Percentiles rank a stretch among this genome's conserved stretches.
Evolutionary conservation across 2,888 invertebrate species (phyloP).

Genomic region (Lepidochitona cinerea): DNA sequence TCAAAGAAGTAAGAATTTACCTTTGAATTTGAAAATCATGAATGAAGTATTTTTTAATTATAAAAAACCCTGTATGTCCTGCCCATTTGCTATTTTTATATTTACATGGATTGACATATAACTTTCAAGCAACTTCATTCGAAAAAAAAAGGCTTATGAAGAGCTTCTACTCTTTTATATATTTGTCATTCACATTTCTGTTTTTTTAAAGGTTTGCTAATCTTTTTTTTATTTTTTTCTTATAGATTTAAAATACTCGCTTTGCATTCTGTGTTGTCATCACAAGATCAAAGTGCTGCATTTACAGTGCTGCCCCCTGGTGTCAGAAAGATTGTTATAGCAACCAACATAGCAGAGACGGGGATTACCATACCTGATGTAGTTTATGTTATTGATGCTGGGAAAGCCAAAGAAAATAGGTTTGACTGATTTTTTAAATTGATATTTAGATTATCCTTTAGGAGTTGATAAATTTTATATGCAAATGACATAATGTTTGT

Average conservation of each 20-base stretch:
- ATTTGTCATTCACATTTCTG: no score
- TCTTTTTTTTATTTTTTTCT: constrained; percentile 6
- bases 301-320: constrained; percentile 58
- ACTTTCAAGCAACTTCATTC: no score
- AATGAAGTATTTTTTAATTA: no score
- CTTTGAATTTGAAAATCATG: no score
- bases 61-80: no score
- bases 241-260: constrained; percentile 60
- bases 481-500: background rate
- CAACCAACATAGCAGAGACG: constrained; percentile 69
- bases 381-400: constrained; percentile 67
- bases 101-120: no score
- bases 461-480: background rate
- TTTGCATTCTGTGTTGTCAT: constrained; percentile 66
- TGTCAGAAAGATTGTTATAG: constrained; percentile 64
- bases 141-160: no score
- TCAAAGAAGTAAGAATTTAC: constrained; percentile 41
- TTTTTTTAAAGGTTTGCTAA: background rate
- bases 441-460: no score
- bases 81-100: no score
- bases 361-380: constrained; percentile 69
- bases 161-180: no score
- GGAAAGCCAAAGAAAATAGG: constrained; percentile 68
- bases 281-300: constrained; percentile 60
- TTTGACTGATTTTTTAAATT: no score